A percentile compares a stretch with the other conserved stretches of the same genome.
Conservation (phyloP, 1,140 invertebrate genomes). For the Antheraea mylitta region DNA sequence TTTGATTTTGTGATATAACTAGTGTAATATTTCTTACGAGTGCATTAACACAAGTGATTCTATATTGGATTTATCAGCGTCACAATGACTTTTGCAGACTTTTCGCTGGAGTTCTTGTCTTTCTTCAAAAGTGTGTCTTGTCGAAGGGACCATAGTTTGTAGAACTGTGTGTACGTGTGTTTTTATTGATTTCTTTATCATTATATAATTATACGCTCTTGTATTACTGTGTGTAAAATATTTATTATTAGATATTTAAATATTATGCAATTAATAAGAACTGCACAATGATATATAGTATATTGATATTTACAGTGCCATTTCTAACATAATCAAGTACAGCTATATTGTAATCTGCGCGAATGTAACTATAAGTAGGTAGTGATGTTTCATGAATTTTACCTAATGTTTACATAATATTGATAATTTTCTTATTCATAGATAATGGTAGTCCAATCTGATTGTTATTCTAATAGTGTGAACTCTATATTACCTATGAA, state of each 20-base stretch:
- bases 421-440: background rate
- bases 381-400: conserved; percentile 28
- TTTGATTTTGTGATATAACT: conserved; percentile 34
- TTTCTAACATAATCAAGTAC: conserved; percentile 39
- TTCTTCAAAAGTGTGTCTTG: conserved; percentile 58
- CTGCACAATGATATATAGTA: conserved; percentile 61
- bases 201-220: conserved; percentile 35
- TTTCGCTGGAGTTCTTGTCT: conserved; percentile 32
- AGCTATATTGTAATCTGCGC: conserved; percentile 11
- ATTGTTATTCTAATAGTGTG: conserved; percentile 19
- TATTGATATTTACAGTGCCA: conserved; percentile 55
- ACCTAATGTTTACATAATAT: conserved; percentile 34
- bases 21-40: conserved; percentile 27
- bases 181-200: conserved; percentile 36
- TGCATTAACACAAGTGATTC: conserved; percentile 13
- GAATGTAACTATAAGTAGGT: conserved; percentile 5
- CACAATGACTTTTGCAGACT: conserved; percentile 51
- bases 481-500: conserved; percentile 23
- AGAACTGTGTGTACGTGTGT: conserved; percentile 38
- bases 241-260: conserved; percentile 35
- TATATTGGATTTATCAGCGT: conserved; percentile 26
- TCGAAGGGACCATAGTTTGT: conserved; percentile 61
- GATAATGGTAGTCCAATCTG: conserved; percentile 22
- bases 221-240: conserved; percentile 46
- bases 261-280: conserved; percentile 52